Evolutionary conservation across 1,140 invertebrate genomes (phyloP).

Genomic region (Tetramorium alpestre): DNA sequence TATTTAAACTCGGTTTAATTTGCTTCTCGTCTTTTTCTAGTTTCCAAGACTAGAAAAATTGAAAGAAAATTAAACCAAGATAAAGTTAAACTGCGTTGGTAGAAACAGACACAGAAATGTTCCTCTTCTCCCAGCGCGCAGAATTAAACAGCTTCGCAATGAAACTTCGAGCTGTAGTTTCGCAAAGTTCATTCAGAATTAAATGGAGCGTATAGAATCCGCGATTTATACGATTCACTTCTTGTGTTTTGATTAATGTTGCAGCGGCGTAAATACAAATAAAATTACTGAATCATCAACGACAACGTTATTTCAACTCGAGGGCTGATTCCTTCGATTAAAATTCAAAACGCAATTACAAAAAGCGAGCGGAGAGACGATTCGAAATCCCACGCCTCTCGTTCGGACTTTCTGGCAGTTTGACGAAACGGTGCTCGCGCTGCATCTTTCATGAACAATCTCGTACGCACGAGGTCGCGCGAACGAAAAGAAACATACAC

Average conservation of each 20-base stretch:
- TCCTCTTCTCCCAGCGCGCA: neutral
- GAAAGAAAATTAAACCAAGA: no score
- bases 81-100: no score
- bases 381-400: neutral
- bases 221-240: neutral
- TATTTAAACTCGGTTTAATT: no score
- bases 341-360: slow-evolving; percentile 34
- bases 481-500: slow-evolving; percentile 41
- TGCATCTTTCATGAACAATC: slow-evolving; percentile 19
- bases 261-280: neutral
- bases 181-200: slow-evolving; percentile 14
- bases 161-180: neutral
- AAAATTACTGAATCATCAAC: neutral
- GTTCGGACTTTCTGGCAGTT: neutral
- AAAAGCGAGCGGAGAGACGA: neutral
- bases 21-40: no score
- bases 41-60: no score
- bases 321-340: slow-evolving; percentile 14
- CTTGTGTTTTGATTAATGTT: neutral
- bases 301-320: neutral
- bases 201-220: neutral
- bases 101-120: no score
- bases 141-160: slow-evolving; percentile 41
- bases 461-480: neutral
- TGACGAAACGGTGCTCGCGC: neutral